Percentiles rank a stretch among this genome's conserved stretches.
Evolutionary conservation across 2,888 invertebrate species (phyloP).

Genomic region (Dorcus parallelipipedus): DNA sequence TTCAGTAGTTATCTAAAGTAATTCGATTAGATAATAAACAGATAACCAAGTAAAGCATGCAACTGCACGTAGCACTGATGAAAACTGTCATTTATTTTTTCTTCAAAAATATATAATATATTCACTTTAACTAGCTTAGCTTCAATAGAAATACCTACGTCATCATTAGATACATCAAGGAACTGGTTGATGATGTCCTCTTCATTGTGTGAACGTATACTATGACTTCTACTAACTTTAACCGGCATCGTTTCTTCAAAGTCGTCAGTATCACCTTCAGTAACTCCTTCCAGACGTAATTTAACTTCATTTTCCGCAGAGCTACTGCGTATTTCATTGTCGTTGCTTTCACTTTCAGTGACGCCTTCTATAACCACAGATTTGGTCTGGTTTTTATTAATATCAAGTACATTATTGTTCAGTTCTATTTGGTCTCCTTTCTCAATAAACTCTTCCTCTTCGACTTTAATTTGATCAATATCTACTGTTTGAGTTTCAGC

Average conservation of each 20-base stretch:
- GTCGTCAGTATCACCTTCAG: slow-evolving; percentile 16
- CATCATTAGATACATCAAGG: slow-evolving; percentile 37
- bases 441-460: not conserved
- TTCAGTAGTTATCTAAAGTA: too few species aligned
- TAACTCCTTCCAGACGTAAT: slow-evolving; percentile 13
- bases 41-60: not conserved
- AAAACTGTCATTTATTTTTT: not conserved
- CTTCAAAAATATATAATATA: not conserved
- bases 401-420: slow-evolving; percentile 1
- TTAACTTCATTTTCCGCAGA: not conserved
- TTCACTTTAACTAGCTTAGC: not conserved
- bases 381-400: too few species aligned
- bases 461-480: not conserved
- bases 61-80: not conserved
- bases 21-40: not conserved
- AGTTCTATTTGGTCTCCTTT: not conserved
- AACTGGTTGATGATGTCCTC: slow-evolving; percentile 38
- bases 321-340: slow-evolving; percentile 3
- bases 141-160: slow-evolving; percentile 32
- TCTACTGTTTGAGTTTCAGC: not conserved
- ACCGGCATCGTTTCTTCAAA: not conserved
- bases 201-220: slow-evolving; percentile 21
- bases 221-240: slow-evolving; percentile 15
- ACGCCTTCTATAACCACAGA: slow-evolving; percentile 10
- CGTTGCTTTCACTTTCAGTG: slow-evolving; percentile 16